phyloP scores from a whole-genome alignment of 2,888 invertebrate species.

The Drosophila fulvimacula region DNA sequence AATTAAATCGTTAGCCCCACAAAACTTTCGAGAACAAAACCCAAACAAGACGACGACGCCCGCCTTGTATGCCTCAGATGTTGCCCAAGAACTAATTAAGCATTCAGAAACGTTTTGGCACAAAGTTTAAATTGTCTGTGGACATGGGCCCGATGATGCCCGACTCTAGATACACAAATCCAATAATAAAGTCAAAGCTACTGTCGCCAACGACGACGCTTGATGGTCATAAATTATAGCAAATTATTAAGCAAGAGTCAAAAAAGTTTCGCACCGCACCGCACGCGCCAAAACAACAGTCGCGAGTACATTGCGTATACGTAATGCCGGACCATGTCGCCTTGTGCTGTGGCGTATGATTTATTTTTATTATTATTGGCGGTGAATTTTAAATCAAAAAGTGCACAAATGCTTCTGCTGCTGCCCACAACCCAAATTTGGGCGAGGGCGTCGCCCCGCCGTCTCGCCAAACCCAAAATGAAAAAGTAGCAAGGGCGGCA shows the following conservation, averaged over 20 bases:
- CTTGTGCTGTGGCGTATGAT: slow-evolving; percentile 65
- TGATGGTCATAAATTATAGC: slow-evolving; percentile 68
- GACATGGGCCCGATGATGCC: slow-evolving; percentile 24
- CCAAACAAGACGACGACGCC: not conserved
- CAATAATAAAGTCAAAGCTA: slow-evolving; percentile 61
- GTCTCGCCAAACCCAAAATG: slow-evolving; percentile 7
- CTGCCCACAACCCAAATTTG: slow-evolving; percentile 20
- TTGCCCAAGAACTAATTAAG: slow-evolving; percentile 72
- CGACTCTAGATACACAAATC: slow-evolving; percentile 42
- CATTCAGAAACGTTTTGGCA: slow-evolving; percentile 76
- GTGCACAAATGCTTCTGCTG: slow-evolving; percentile 49
- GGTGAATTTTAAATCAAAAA: slow-evolving; percentile 82
- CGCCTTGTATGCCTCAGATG: slow-evolving; percentile 24
- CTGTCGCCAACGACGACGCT: slow-evolving; percentile 25
- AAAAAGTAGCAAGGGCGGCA: not conserved
- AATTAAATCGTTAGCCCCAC: slow-evolving; percentile 66
- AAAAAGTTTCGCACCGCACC: slow-evolving; percentile 49
- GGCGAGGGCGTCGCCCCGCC: slow-evolving; percentile 7
- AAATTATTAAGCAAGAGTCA: slow-evolving; percentile 71
- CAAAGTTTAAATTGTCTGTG: slow-evolving; percentile 70
- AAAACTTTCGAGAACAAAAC: slow-evolving; percentile 27
- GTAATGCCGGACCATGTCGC: slow-evolving; percentile 33
- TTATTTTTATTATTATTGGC: slow-evolving; percentile 83
- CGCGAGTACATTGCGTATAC: slow-evolving; percentile 54
- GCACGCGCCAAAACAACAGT: slow-evolving; percentile 53